Conservation (phyloP, 2,113 vertebrate genomes). For the Cairina moschata region DNA sequence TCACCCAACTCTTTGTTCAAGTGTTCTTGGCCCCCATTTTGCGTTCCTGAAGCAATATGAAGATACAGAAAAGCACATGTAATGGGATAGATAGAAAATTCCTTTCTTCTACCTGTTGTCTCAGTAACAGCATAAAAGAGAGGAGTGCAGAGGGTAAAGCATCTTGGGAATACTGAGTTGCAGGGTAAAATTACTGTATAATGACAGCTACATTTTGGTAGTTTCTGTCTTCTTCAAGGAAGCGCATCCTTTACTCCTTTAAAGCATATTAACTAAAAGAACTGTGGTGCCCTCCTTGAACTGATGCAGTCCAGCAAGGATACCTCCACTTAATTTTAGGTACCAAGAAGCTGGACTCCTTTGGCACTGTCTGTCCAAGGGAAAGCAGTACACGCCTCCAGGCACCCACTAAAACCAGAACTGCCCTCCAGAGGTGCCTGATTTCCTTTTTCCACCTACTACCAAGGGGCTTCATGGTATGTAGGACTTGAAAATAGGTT, state of each 20-base stretch:
- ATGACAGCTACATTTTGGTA: background rate
- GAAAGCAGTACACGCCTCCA: background rate
- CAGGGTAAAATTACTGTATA: background rate
- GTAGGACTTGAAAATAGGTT: background rate
- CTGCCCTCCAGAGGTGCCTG: background rate
- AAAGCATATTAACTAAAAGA: background rate
- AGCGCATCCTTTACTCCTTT: background rate
- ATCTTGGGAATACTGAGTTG: background rate
- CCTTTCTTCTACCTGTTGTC: background rate
- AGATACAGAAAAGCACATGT: background rate
- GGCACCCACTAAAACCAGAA: background rate
- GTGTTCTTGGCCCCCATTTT: background rate
- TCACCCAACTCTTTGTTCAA: background rate
- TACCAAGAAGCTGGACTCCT: background rate
- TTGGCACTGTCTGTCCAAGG: background rate
- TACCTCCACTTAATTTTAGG: background rate
- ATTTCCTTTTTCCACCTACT: background rate
- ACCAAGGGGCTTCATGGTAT: rapidly evolving
- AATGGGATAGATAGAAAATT: background rate
- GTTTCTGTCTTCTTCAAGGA: background rate
- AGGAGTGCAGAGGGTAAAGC: background rate
- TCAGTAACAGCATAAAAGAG: background rate
- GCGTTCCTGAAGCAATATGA: background rate
- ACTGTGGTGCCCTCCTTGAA: background rate
- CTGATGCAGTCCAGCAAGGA: background rate